A percentile compares a stretch with the other conserved stretches of the same genome.
Evolutionary conservation across 1,140 invertebrate genomes (phyloP).

Genomic region (Hyphantria cunea): DNA sequence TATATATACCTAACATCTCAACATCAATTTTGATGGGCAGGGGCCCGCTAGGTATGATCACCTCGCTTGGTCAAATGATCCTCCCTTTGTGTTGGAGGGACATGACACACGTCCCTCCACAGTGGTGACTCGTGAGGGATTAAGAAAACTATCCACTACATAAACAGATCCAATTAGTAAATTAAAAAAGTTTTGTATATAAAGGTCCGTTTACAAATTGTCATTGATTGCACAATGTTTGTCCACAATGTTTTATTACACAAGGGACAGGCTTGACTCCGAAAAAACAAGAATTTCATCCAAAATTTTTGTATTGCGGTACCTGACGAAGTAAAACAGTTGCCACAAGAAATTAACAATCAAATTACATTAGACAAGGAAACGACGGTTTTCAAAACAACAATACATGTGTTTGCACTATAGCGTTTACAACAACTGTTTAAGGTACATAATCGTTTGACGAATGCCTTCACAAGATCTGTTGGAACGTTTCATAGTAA

Average conservation of each 20-base stretch:
- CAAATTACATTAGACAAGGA: slow-evolving; percentile 18
- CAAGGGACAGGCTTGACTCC: background rate
- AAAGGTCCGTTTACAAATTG: background rate
- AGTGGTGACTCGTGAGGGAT: too few relatives aligned
- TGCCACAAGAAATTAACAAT: slow-evolving; percentile 20
- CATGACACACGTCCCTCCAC: too few relatives aligned
- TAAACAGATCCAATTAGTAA: too few relatives aligned
- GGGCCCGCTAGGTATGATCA: too few relatives aligned
- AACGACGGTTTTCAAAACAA: slow-evolving; percentile 13
- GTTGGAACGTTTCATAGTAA: slow-evolving; percentile 9
- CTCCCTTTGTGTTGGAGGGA: too few relatives aligned
- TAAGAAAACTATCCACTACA: too few relatives aligned
- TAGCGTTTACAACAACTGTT: background rate
- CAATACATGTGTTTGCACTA: background rate
- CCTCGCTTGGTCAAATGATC: too few relatives aligned
- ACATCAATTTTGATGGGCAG: too few relatives aligned
- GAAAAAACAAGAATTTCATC: background rate
- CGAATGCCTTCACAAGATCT: slow-evolving; percentile 5
- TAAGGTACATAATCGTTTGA: slow-evolving; percentile 4
- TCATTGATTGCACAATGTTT: background rate
- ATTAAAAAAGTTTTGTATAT: background rate
- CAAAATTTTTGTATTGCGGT: slow-evolving; percentile 2
- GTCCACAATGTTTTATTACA: background rate
- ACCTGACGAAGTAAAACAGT: slow-evolving; percentile 18
- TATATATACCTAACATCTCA: too few relatives aligned